Percentiles rank a stretch among this genome's conserved stretches.
Conservation (phyloP, 1,140 invertebrate species). For the Sycophaga agraensis region DNA sequence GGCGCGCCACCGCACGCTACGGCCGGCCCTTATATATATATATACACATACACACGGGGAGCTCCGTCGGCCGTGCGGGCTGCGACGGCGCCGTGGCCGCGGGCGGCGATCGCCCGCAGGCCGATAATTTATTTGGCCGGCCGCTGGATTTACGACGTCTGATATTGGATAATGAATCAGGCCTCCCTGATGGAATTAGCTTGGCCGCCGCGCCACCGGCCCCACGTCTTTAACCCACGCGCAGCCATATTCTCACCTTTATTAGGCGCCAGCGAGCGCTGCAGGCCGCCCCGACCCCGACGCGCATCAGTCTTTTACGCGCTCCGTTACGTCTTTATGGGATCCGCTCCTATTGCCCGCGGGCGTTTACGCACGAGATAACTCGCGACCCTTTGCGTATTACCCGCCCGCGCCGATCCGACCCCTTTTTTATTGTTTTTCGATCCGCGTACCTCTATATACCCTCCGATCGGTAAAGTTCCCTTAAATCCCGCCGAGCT, state of each 20-base stretch:
- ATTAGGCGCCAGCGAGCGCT: conserved; percentile 32
- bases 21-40: background rate
- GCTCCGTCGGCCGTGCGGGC: no score
- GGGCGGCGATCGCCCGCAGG: no score
- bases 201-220: conserved; percentile 17
- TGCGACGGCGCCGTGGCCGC: background rate
- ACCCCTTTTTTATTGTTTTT: no score
- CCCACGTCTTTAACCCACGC: conserved; percentile 37
- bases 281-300: background rate
- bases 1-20: background rate
- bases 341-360: conserved; percentile 21
- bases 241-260: conserved; percentile 40
- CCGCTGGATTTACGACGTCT: conserved; percentile 47
- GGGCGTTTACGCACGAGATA: no score
- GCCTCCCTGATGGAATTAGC: conserved; percentile 55
- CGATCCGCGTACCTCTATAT: no score
- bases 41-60: background rate
- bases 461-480: no score
- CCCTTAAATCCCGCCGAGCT: no score
- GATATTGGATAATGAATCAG: conserved; percentile 61
- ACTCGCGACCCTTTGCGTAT: no score
- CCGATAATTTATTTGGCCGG: conserved; percentile 52
- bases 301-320: conserved; percentile 33
- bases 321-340: conserved; percentile 34
- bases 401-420: no score